phyloP scores from a whole-genome alignment of 2,797 vertebrate genomes.

The Muraenolepis orangiensis region DNA sequence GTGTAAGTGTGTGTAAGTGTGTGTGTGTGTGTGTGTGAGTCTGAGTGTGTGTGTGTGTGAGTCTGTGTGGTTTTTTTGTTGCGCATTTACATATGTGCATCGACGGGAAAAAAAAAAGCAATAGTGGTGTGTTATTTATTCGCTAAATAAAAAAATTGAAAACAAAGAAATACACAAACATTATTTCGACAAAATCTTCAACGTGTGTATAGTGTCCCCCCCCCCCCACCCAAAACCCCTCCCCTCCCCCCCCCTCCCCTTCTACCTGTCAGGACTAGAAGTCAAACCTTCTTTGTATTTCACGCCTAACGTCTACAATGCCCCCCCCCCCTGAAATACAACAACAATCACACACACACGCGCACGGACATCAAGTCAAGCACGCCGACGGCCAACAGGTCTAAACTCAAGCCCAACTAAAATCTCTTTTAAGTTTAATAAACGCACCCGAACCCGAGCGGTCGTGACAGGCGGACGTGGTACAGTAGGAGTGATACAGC shows the following conservation, averaged over 20 bases:
- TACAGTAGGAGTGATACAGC: no score
- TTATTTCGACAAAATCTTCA: neutral
- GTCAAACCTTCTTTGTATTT: neutral
- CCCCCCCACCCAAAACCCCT: neutral
- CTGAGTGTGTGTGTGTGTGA: neutral
- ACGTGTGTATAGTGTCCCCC: neutral
- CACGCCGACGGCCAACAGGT: no score
- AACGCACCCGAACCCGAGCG: no score
- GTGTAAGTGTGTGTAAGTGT: neutral
- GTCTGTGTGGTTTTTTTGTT: no score
- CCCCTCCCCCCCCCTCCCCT: no score
- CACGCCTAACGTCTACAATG: neutral
- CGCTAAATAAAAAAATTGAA: conserved; percentile 12
- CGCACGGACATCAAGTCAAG: neutral
- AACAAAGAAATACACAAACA: neutral
- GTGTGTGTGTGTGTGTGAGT: neutral
- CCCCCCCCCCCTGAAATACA: neutral
- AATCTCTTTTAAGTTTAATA: no score
- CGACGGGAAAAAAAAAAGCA: conserved; percentile 7
- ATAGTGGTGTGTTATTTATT: conserved; percentile 15
- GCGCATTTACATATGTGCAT: neutral
- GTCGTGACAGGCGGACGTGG: no score
- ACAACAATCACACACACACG: neutral
- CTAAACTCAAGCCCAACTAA: no score
- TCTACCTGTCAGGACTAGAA: neutral